Evolutionary conservation across 2,113 vertebrate genomes (phyloP), one percentile per base, ranked within the genome.

Genomic region (Thamnaconus septentrionalis): DNA sequence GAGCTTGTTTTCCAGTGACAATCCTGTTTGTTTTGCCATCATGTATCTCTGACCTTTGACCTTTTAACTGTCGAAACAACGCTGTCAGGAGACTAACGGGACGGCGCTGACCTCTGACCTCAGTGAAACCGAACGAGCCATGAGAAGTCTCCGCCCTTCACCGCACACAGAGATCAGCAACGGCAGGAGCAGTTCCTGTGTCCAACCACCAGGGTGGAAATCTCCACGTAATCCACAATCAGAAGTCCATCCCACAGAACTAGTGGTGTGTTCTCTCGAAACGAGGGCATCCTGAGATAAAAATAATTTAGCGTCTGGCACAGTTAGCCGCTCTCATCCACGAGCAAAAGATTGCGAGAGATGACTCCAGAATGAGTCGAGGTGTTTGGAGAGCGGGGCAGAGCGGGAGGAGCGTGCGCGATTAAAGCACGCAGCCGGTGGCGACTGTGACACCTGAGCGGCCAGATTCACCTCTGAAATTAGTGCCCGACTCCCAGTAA

Each of bases 301-400:
- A 80, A 82, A 86, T 86, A 84, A 72, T 69, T 68, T 45, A 0
- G 7, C 12, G 42, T 66, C 62, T 75, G 79, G 59, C 64, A 73
- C 61, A 69, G 71, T 79, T 85, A 52, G 66, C 55, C 55, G 69
- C 75, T 71, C 59, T 71, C 54, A 54, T 80, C 81, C 66, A 63
- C 59, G 53, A 73, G 79, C 80, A 67, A 41, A 53, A 10, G 48
- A 75, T 59, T 41, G 49, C 18, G 51, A 75, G 75, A 79, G 63
- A 68, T 12, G 7, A 53, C 44, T 71, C 63, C 31, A 58, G 49
- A 66, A 61, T 59, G 59, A 70, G 51, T 57, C 44, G 12, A 56
- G 58, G 59, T 40, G 51, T 57, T 69, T 70, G 66, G 71, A 31
- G 18, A 31, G 18, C 18, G 18, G 18, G 18, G 18, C 18, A 31